Base-by-base conservation (phyloP, 2,888 invertebrate genomes). In the Horisme vitalbata region DNA sequence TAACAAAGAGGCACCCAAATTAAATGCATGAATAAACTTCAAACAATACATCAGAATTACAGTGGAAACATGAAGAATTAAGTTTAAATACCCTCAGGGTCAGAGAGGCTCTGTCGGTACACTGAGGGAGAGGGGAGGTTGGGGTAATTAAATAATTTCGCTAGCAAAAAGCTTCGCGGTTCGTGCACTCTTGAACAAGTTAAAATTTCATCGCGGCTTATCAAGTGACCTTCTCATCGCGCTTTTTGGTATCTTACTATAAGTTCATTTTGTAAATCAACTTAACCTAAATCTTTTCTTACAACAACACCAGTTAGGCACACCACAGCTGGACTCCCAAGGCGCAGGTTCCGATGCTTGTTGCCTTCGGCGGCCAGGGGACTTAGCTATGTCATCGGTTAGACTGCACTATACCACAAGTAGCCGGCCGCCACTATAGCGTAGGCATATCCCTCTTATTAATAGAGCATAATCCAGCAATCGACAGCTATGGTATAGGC, bases 91-190 rank as follows among this genome's bases (percentile, higher is more conserved):
- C 59, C 55, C 59, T 35, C 44, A 54, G 59, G 58, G 58, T 61
- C 51, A 53, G 56, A 59, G 52, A 48, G 56, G 59, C 58, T 65
- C 65, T 62, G 64, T 63, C 55, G 55, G 57, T 56, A 14, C 33
- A 20, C 7, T 8, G 10, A 27, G 13, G 43, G 31, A n/a, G 8
- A 24, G 13, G 43, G 32, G 31, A 32, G 55, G 49, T 38, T 39
- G 51, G 23, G 45, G 52, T 61, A 59, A 59, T 59, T 65, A 66
- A 71, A 73, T 73, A 68, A 69, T 69, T 71, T 65, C 55, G 55
- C 52, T 44, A 56, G 59, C 59, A 60, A 63, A 70, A 64, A 61
- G 59, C 55, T 48, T 56, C 46, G 37, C 48, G 58, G 63, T 59
- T 53, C 57, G 56, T 55, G 47, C 56, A 61, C 65, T 63, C 59